Percentiles rank a stretch among this genome's conserved stretches.
Conservation (phyloP, 1,140 invertebrate genomes). For the Lucilia sericata region DNA sequence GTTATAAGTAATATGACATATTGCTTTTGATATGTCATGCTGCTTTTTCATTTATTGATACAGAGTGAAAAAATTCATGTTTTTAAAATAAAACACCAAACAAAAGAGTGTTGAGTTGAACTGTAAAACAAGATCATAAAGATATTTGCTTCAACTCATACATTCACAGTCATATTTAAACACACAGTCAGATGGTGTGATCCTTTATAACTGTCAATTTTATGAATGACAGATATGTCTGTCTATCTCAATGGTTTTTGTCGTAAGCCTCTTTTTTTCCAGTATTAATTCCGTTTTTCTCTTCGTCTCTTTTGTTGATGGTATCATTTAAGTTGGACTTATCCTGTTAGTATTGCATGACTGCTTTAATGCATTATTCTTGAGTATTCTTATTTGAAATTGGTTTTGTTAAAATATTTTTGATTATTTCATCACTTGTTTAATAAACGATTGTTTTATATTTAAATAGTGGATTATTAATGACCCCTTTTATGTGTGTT, state of each 20-base stretch:
- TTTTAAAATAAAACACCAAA: no score
- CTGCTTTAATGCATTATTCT: not conserved
- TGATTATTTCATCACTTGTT: conserved; percentile 37
- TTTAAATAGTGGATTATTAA: conserved; percentile 31
- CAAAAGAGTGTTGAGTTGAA: no score
- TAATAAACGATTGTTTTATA: conserved; percentile 27
- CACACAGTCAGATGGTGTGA: not conserved
- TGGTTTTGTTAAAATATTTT: conserved; percentile 9
- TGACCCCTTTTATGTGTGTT: conserved; percentile 8
- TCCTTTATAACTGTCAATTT: conserved; percentile 11
- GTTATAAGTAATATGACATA: not conserved
- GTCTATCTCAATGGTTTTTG: not conserved
- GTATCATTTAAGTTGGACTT: conserved; percentile 3
- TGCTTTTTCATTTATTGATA: not conserved
- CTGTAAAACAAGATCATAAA: no score
- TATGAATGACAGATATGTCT: not conserved
- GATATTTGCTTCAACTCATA: no score
- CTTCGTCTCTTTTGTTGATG: not conserved
- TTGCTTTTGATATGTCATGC: conserved; percentile 11
- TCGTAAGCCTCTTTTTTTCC: not conserved
- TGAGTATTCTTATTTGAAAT: not conserved
- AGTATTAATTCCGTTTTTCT: not conserved
- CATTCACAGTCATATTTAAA: no score
- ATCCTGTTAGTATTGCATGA: conserved; percentile 10
- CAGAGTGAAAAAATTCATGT: no score